Base-by-base conservation (phyloP, 2,888 invertebrate species). In the Caenorhabditis sp. region DNA sequence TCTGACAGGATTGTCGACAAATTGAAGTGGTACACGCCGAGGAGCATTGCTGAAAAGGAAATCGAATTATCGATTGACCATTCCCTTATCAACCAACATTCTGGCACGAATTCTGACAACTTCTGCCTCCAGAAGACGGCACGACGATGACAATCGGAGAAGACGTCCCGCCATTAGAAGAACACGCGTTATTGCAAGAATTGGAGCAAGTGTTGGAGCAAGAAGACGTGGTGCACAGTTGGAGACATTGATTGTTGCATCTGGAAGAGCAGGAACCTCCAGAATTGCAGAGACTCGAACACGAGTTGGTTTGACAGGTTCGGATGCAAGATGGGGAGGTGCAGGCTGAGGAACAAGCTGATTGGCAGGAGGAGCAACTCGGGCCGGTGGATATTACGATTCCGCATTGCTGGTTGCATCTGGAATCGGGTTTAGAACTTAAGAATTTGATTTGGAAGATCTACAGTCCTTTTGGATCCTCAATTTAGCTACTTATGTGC, bases 1-100 rank as follows among this genome's bases (percentile, higher is more conserved):
- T 81, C 24, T 81, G 70, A n/a, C 81, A 81, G 0, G 81, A 65
- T 50, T 76, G 76, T 6, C 70, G 65, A 22, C 81, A 81, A 11
- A 53, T 50, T 11, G 62, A 40, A 0, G 81, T 70, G 0, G 69
- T 65, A n/a, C 81, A 81, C 0, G 76, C 51, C 0, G 76, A 76
- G 32, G 58, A 76, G 32, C 81, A 81, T 70, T 81, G 76, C 81
- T 81, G 62, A 28, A 74, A 37, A 0, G 9, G 6, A 2, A 13
- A n/a, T n/a, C n/a, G n/a, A n/a, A n/a, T n/a, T n/a, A n/a, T n/a
- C n/a, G n/a, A n/a, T n/a, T n/a, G n/a, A n/a, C n/a, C n/a, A 32
- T 6, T 32, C 9, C 32, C 32, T 32, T 32, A 32, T 32, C 32
- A 32, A 40, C 40, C 2, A 11, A 80, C 79, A 62, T 72, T 72